These are phyloP conservation scores for Columba livia DNA, from an alignment of 2,113 vertebrate species.

Conservation along the genomic window DNA sequence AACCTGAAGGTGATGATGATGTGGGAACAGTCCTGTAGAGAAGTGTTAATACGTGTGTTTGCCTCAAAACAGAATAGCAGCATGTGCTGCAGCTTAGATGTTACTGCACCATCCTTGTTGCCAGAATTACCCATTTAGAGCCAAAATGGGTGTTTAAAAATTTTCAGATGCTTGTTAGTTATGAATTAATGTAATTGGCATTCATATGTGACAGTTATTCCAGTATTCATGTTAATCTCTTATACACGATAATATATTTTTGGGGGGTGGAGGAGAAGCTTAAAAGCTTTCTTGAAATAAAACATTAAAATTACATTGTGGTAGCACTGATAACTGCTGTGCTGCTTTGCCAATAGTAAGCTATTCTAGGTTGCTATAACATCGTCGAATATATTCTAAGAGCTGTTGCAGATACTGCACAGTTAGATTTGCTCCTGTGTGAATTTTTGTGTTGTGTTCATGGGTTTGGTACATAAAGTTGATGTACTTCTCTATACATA, in stretches of 20 bases:
- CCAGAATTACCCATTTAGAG: background rate
- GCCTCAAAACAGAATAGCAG: background rate
- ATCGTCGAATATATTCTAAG: background rate
- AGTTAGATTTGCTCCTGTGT: background rate
- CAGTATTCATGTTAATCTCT: background rate
- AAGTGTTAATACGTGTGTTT: background rate
- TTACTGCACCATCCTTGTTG: background rate
- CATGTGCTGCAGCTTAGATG: rapidly evolving
- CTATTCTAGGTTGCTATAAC: background rate
- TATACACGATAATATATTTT: background rate
- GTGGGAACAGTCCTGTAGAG: background rate
- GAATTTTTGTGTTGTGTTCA: background rate
- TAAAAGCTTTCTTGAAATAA: background rate
- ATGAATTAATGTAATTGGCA: background rate
- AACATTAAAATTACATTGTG: background rate
- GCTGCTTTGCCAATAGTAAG: background rate
- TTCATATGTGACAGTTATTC: background rate
- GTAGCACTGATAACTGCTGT: background rate
- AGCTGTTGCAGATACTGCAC: background rate
- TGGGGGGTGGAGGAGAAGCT: no score
- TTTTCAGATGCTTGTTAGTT: background rate
- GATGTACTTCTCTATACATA: conserved; percentile 1
- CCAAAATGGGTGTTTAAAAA: background rate
- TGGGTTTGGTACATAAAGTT: background rate
- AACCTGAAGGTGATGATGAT: background rate